A percentile compares a stretch with the other conserved stretches of the same genome.
phyloP scores from a whole-genome alignment of 2,113 vertebrate genomes.

The Noturus placidus region DNA sequence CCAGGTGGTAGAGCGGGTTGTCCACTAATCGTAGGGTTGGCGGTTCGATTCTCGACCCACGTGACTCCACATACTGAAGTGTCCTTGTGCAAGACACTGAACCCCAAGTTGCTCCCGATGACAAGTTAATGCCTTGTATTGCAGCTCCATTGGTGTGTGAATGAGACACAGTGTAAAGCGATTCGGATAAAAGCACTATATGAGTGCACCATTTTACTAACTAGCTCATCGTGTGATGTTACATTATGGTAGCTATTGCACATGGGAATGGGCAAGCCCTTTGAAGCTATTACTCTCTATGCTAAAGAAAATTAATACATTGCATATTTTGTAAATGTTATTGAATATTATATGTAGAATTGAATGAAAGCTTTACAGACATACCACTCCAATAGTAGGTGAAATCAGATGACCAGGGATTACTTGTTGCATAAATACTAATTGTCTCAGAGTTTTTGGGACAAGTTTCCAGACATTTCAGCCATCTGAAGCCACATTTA shows the following conservation, averaged over 20 bases:
- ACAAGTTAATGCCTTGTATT: no score
- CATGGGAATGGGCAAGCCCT: neutral
- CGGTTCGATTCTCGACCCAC: no score
- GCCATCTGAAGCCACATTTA: neutral
- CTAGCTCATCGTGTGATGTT: neutral
- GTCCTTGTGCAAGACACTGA: no score
- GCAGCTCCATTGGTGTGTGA: no score
- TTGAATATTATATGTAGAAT: neutral
- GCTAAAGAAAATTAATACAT: neutral
- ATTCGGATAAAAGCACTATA: no score
- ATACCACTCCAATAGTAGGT: neutral
- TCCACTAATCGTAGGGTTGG: no score
- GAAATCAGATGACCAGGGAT: neutral
- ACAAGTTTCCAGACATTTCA: conserved; percentile 8
- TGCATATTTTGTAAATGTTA: neutral
- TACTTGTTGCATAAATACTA: neutral
- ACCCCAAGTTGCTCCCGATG: no score
- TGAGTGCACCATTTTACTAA: no score
- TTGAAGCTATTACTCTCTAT: neutral
- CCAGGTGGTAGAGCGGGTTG: no score
- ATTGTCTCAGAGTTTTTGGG: neutral
- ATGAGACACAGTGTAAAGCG: no score
- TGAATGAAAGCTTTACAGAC: neutral
- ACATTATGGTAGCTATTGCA: neutral
- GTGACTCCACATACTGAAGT: no score